Percentiles rank a stretch among this genome's conserved stretches.
These are phyloP conservation scores for Cyclophora punctaria DNA, from an alignment of 2,888 invertebrate species.

Conservation along the genomic window DNA sequence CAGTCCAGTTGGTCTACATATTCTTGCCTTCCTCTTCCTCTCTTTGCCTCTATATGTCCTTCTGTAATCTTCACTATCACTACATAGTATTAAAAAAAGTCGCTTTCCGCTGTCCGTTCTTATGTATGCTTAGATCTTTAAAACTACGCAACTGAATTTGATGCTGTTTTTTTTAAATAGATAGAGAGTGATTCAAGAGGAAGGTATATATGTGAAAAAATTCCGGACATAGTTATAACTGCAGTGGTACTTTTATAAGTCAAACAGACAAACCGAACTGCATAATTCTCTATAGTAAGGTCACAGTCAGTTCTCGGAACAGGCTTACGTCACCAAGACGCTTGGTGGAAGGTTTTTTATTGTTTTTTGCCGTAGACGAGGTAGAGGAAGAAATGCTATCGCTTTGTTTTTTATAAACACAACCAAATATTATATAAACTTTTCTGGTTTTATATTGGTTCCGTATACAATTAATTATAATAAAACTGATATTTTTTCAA, in stretches of 20 bases:
- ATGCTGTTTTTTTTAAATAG: too few species aligned
- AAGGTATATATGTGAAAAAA: too few species aligned
- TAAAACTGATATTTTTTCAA: too few species aligned
- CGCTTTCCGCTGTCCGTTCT: too few species aligned
- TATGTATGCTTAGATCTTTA: too few species aligned
- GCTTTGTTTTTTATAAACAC: not conserved
- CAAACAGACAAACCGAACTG: slow-evolving; percentile 4
- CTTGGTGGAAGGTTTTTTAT: slow-evolving; percentile 4
- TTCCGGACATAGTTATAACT: not conserved
- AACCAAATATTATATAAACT: not conserved
- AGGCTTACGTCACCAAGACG: slow-evolving; percentile 8
- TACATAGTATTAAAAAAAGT: too few species aligned
- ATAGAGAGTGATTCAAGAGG: too few species aligned
- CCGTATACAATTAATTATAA: slow-evolving; percentile 3
- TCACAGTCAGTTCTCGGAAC: slow-evolving; percentile 3
- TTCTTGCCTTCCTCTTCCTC: not conserved
- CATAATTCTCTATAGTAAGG: slow-evolving; percentile 3
- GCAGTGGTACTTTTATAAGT: not conserved
- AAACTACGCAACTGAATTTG: too few species aligned
- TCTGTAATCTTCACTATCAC: too few species aligned
- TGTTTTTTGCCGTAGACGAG: slow-evolving; percentile 4
- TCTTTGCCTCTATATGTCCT: not conserved
- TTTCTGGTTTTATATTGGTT: slow-evolving; percentile 8
- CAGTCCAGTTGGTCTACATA: too few species aligned
- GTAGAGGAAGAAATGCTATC: slow-evolving; percentile 15